Evolutionary conservation across 2,113 vertebrate species (phyloP).

Genomic region (Passer montanus): DNA sequence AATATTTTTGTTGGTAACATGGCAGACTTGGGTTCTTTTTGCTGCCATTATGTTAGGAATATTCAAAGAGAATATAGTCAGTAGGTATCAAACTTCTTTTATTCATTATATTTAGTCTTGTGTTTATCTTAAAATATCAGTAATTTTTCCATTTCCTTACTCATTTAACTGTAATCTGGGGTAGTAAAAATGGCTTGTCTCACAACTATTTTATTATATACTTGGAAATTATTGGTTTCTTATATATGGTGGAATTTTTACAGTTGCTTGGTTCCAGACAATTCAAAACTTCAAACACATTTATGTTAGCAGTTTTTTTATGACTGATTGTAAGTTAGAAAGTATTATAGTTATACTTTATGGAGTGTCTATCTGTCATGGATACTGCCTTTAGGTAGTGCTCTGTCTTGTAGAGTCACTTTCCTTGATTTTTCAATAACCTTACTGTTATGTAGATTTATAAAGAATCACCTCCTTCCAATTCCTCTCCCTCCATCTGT

Average conservation of each 20-base stretch:
- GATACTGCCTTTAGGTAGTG: neutral
- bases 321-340: neutral
- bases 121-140: neutral
- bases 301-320: neutral
- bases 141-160: neutral
- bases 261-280: neutral
- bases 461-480: neutral
- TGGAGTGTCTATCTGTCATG: neutral
- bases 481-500: neutral
- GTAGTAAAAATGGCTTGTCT: neutral
- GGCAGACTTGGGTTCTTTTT: neutral
- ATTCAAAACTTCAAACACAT: neutral
- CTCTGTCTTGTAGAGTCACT: neutral
- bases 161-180: neutral
- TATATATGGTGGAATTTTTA: neutral
- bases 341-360: neutral
- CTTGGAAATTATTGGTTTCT: neutral
- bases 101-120: neutral
- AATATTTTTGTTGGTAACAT: neutral
- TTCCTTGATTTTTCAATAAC: neutral
- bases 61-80: neutral
- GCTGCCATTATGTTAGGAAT: rapidly evolving
- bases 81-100: neutral
- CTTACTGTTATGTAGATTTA: neutral
- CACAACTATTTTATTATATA: neutral